Evolutionary conservation across 2,888 invertebrate genomes (phyloP), one percentile per base, ranked within the genome.

Genomic region (Rhingia rostrata): DNA sequence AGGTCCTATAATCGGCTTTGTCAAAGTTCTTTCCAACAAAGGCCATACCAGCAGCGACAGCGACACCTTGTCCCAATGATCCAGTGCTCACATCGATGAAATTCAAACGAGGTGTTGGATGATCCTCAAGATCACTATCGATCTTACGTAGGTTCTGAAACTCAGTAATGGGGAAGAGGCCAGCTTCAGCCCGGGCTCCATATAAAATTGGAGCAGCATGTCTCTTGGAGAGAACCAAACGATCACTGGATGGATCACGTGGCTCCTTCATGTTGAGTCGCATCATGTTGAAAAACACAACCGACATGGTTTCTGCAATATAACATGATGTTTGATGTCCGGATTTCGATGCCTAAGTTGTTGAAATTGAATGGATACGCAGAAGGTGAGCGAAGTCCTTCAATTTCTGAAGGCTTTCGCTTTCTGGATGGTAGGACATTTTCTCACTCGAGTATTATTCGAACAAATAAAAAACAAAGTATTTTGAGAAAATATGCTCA

Each of bases 281-380:
- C 99, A 99, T 98, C 47, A 97, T 97, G 92, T 99, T 94, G 95
- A 99, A 99, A 93, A 99, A 99, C 88, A 99, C 93, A 84, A 99
- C 99, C 0, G 99, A 97, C 95, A 99, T 96, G 86, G 99, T 95
- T 93, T 99, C 99, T 72, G 99, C 99, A 93, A 98, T 97, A 0
- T 98, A 95, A 92, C 99, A 99, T 96, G 99, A 99, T 94, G 99
- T 98, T 87, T 99, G 99, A 93, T 99, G 99, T 99, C 99, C 99
- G 66, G 99, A 99, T 92, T 99, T 99, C 75, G 97, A 96, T 66
- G 97, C 97, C 92, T 97, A 95, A 73, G 99, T 99, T 64, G 98
- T 94, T 79, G 94, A 94, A 88, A 99, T 95, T 81, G 98, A 96
- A 92, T 98, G 95, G 90, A 99, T 96, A 89, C 99, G 94, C 87